These are phyloP conservation scores for Apamea crenata DNA, from an alignment of 2,888 invertebrate species.

Conservation along the genomic window DNA sequence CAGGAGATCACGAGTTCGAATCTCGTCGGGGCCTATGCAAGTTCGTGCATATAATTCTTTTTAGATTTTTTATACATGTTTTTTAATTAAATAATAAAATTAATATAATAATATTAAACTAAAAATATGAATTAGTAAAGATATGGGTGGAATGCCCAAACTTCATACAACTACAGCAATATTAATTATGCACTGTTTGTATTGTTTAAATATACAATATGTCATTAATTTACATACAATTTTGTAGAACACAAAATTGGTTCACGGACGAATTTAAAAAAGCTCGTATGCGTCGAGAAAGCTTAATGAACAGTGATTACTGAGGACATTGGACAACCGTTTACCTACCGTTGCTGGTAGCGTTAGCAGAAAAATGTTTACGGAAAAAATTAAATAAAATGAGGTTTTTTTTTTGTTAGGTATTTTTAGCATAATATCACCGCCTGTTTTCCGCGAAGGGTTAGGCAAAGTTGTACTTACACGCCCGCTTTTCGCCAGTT, in stretches of 20 bases:
- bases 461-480: background rate
- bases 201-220: background rate
- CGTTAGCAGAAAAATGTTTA: constrained; percentile 39
- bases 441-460: background rate
- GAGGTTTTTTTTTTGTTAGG: background rate
- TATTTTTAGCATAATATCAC: background rate
- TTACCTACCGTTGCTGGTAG: constrained; percentile 39
- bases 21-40: constrained; percentile 86
- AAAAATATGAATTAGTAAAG: background rate
- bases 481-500: background rate
- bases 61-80: constrained; percentile 10
- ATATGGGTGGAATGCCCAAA: background rate
- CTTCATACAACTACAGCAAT: background rate
- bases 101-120: background rate
- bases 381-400: background rate
- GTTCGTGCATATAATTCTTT: constrained; percentile 16
- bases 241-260: constrained; percentile 33
- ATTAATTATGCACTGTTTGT: background rate
- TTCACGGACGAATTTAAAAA: constrained; percentile 58
- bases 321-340: constrained; percentile 43
- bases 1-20: constrained; percentile 90
- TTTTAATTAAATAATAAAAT: background rate
- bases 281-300: constrained; percentile 54
- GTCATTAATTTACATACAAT: no score
- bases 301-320: constrained; percentile 58